Conservation (phyloP, 2,113 vertebrate genomes). For the Prunella fulvescens region DNA sequence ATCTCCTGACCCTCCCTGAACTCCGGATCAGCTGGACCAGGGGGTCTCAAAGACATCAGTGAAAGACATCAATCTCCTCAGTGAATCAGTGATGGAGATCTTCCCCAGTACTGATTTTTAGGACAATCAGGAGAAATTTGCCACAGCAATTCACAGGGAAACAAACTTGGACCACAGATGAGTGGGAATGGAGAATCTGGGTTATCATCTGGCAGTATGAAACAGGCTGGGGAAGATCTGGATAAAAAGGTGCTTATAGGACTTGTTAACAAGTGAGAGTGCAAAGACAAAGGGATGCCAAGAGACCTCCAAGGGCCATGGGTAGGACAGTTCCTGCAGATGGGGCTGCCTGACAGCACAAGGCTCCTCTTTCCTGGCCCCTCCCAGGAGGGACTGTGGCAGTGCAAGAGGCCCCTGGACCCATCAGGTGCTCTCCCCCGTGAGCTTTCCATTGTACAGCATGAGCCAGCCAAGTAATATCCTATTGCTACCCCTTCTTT, state of each 20-base stretch:
- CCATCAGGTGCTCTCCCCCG: neutral
- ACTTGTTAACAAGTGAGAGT: neutral
- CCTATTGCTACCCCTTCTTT: rapidly evolving
- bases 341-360: neutral
- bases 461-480: neutral
- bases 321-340: neutral
- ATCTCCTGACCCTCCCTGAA: neutral
- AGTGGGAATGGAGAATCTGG: neutral
- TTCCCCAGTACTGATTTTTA: neutral
- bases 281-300: neutral
- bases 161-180: neutral
- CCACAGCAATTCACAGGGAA: neutral
- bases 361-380: neutral
- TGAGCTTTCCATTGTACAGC: neutral
- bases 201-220: neutral
- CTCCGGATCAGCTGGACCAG: neutral
- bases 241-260: neutral
- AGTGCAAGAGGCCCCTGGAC: neutral
- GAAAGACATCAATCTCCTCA: neutral
- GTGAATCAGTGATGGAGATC: neutral
- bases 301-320: neutral
- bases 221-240: neutral
- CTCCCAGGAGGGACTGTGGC: neutral
- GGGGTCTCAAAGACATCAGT: neutral
- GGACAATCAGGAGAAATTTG: neutral